These are phyloP conservation scores for Parochlus steinenii DNA, from an alignment of 2,888 invertebrate genomes.

Conservation along the genomic window DNA sequence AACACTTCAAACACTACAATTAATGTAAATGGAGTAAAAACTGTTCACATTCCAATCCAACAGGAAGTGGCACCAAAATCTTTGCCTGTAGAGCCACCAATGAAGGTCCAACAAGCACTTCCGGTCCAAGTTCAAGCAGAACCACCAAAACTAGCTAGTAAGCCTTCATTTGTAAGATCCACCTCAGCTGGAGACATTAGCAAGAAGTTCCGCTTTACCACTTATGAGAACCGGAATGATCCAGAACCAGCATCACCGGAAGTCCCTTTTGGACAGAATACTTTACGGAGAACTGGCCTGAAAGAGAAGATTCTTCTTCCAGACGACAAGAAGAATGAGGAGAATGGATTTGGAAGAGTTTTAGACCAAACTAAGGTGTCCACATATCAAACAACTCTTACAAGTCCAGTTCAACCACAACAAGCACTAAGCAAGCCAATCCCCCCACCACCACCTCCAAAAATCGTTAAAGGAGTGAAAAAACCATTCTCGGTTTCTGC, in stretches of 20 bases:
- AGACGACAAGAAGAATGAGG: constrained; percentile 3
- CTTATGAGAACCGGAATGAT: neutral
- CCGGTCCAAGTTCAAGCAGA: neutral
- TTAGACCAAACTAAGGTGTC: neutral
- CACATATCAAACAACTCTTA: no score
- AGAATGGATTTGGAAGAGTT: constrained; percentile 9
- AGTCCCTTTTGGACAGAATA: constrained; percentile 31
- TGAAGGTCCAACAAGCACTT: no score
- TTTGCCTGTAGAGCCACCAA: no score
- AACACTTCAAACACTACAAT: constrained; percentile 1
- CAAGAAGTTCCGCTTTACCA: neutral
- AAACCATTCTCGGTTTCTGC: constrained; percentile 17
- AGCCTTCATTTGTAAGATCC: constrained; percentile 7
- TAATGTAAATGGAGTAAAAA: no score
- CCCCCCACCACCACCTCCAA: constrained; percentile 26
- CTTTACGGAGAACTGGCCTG: constrained; percentile 32
- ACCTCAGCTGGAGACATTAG: constrained; percentile 9
- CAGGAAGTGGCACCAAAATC: no score
- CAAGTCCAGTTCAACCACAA: no score
- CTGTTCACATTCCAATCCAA: no score
- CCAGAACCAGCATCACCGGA: neutral
- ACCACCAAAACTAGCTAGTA: constrained; percentile 6
- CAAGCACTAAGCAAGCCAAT: constrained; percentile 17
- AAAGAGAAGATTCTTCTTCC: constrained; percentile 25
- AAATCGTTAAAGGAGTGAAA: no score